phyloP scores from a whole-genome alignment of 2,888 invertebrate species.

The Drosophila eohydei region DNA sequence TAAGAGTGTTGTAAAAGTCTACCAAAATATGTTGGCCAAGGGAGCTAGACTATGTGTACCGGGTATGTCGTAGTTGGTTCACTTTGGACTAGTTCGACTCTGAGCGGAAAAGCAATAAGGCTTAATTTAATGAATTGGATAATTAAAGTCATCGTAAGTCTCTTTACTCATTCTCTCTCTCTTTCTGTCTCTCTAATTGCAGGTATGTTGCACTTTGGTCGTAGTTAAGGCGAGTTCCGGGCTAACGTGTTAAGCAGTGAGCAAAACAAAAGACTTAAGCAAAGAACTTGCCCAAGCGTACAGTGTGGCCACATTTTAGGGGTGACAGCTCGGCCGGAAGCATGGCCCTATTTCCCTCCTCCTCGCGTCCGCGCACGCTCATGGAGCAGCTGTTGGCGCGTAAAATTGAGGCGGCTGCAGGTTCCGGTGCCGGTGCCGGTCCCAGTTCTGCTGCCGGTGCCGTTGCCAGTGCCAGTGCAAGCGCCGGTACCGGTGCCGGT shows the following conservation, averaged over 20 bases:
- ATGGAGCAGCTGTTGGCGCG: slow-evolving; percentile 93
- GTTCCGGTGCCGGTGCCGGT: slow-evolving; percentile 3
- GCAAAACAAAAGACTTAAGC: slow-evolving; percentile 79
- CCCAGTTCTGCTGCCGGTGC: slow-evolving; percentile 85
- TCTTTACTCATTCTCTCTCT: slow-evolving; percentile 7
- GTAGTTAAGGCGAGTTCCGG: slow-evolving; percentile 20
- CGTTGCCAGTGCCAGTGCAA: slow-evolving; percentile 77
- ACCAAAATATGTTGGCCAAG: no score
- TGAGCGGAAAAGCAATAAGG: background rate
- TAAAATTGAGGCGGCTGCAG: slow-evolving; percentile 90
- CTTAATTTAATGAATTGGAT: background rate
- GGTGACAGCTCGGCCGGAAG: slow-evolving; percentile 3
- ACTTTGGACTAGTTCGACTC: background rate
- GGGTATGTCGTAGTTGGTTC: background rate
- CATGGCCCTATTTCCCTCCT: slow-evolving; percentile 86
- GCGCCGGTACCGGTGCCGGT: slow-evolving; percentile 82
- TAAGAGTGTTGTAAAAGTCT: no score
- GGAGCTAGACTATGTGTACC: background rate
- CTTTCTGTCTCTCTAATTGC: slow-evolving; percentile 43
- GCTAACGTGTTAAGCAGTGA: slow-evolving; percentile 4
- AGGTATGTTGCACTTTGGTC: slow-evolving; percentile 67
- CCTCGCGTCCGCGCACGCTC: slow-evolving; percentile 89
- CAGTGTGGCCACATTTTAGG: slow-evolving; percentile 21
- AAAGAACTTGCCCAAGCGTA: slow-evolving; percentile 64
- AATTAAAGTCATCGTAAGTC: background rate